Base-by-base conservation (phyloP, 2,888 invertebrate species). In the Diachrysia chrysitis region DNA sequence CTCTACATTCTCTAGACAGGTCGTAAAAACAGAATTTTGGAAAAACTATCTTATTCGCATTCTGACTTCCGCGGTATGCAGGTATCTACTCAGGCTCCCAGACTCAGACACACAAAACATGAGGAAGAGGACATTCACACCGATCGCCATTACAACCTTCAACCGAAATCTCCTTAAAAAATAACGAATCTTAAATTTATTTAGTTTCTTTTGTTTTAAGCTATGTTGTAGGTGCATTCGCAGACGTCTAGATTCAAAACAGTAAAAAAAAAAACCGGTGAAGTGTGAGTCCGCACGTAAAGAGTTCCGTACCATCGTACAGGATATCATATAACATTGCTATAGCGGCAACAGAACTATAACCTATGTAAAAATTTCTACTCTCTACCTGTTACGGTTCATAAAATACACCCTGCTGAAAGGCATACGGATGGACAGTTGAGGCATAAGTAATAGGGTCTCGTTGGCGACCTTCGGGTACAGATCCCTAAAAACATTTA, bases 21-120 rank as follows among this genome's bases (percentile, higher is more conserved):
- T 10, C 12, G 19, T 59, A 48, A 62, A 51, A 59, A 48, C 46
- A 58, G 29, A 25, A 19, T 57, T 46, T 54, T 32, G 14, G n/a
- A 57, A 65, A 73, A 48, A 37, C n/a, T n/a, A 16, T 6, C 53
- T 12, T 14, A 51, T 21, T 51, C 48, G 48, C 19, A 51, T 42
- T 42, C 19, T 12, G 48, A 51, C 48, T 51, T 51, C 48, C 48
- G 19, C 3, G 48, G 48, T 14, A 51, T 21, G 48, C 48, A 19
- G 48, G 48, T 19, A 19, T 51, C 5, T 25, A 3, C 48, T 51
- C 10, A 3, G 19, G 12, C 21, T 10, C 10, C 10, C 21, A 51
- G 48, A 19, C 48, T n/a, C n/a, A n/a, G n/a, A 12, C 10, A 21
- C 48, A 51, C 48, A 51, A 51, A 51, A 51, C 48, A 51, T 51